These are phyloP conservation scores for Watsonalla cultraria DNA, from an alignment of 2,888 invertebrate genomes.

Conservation along the genomic window DNA sequence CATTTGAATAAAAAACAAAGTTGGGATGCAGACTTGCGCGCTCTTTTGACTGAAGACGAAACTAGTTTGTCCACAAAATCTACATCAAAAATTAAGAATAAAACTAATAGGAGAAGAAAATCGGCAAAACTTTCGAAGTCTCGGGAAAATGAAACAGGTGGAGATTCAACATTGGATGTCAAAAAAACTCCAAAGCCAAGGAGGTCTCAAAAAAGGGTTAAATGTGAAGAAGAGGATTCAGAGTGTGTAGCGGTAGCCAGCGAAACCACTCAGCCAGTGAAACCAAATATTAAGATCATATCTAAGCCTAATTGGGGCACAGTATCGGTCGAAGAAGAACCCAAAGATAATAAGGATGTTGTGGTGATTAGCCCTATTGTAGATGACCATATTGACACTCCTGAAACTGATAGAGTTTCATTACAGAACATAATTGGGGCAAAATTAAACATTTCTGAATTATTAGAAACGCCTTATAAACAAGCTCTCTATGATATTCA, in stretches of 20 bases:
- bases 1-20: slow-evolving; percentile 33
- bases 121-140: slow-evolving; percentile 3
- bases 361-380: slow-evolving; percentile 31
- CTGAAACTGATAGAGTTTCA: slow-evolving; percentile 59
- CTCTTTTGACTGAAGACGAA: slow-evolving; percentile 31
- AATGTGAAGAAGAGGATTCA: slow-evolving; percentile 26
- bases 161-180: slow-evolving; percentile 25
- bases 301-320: slow-evolving; percentile 19
- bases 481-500: slow-evolving; percentile 64
- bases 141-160: slow-evolving; percentile 11
- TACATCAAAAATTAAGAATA: slow-evolving; percentile 22
- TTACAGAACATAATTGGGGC: slow-evolving; percentile 65
- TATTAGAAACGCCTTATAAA: slow-evolving; percentile 80
- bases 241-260: slow-evolving; percentile 11
- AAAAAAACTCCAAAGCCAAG: slow-evolving; percentile 14
- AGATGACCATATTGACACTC: slow-evolving; percentile 51
- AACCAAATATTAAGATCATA: slow-evolving; percentile 56
- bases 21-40: slow-evolving; percentile 66
- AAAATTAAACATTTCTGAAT: slow-evolving; percentile 65
- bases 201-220: slow-evolving; percentile 23
- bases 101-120: slow-evolving; percentile 18
- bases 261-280: slow-evolving; percentile 19
- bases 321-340: slow-evolving; percentile 10
- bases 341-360: slow-evolving; percentile 22
- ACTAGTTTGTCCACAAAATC: slow-evolving; percentile 10